Evolutionary conservation across 2,113 vertebrate species (phyloP).

Genomic region (Corythoichthys intestinalis): DNA sequence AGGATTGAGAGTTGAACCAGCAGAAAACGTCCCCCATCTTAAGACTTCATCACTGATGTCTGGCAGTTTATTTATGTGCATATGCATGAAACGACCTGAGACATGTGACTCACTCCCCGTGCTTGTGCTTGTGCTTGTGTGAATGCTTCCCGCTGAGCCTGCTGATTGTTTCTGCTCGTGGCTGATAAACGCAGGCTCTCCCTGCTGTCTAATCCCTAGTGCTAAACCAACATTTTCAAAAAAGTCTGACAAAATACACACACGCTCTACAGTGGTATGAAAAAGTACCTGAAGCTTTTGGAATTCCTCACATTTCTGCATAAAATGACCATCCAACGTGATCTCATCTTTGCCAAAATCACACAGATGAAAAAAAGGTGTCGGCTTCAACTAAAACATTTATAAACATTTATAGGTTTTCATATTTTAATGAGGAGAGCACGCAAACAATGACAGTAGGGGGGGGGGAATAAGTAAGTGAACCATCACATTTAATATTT

Average conservation of each 20-base stretch:
- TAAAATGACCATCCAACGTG: no score
- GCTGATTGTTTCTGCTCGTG: conserved; percentile 66
- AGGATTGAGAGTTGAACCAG: background rate
- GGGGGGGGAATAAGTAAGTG: no score
- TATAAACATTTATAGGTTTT: no score
- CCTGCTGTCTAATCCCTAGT: conserved; percentile 63
- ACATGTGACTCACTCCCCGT: conserved; percentile 12
- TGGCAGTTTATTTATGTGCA: conserved; percentile 44
- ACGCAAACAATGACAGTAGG: no score
- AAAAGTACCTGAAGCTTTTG: no score
- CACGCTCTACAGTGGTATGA: no score
- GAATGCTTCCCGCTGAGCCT: conserved; percentile 49
- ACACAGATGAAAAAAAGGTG: no score
- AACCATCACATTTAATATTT: no score
- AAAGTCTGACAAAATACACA: conserved; percentile 1
- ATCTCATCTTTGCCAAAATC: no score
- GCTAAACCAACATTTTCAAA: conserved; percentile 29
- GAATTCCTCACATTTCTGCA: no score
- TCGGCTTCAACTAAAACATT: no score
- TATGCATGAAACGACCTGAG: conserved; percentile 47
- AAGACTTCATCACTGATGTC: conserved; percentile 2
- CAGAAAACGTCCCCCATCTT: background rate
- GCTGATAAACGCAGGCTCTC: conserved; percentile 63
- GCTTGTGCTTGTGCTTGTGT: conserved; percentile 12
- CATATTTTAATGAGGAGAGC: no score